Percentiles rank a stretch among this genome's conserved stretches.
phyloP scores from a whole-genome alignment of 37 sponge, comb jelly and placozoan genomes.

The Trichoplax adhaerens region DNA sequence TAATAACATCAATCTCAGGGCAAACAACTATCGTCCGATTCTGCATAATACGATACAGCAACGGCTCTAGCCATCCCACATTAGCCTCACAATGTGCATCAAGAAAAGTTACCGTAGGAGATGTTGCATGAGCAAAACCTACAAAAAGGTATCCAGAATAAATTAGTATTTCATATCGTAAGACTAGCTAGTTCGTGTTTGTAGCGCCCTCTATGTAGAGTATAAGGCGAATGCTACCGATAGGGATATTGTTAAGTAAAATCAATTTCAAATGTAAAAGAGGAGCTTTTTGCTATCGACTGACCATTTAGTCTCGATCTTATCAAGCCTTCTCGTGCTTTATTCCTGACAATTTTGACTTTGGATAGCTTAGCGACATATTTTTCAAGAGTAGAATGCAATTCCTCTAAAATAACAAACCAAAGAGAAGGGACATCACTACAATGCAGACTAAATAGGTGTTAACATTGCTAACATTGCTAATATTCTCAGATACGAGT shows the following conservation, averaged over 20 bases:
- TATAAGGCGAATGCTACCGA: no score
- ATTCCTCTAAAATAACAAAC: slow-evolving; percentile 29
- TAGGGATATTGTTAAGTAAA: neutral
- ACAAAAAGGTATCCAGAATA: no score
- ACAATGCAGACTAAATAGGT: no score
- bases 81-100: slow-evolving; percentile 89
- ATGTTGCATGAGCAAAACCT: no score
- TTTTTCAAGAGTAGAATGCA: slow-evolving; percentile 55
- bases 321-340: slow-evolving; percentile 67
- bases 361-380: slow-evolving; percentile 52
- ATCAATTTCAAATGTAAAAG: neutral
- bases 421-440: no score
- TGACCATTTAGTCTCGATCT: slow-evolving; percentile 77
- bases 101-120: slow-evolving; percentile 45
- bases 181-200: no score
- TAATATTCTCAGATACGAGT: no score
- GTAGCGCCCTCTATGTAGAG: no score
- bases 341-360: slow-evolving; percentile 64
- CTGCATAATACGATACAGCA: slow-evolving; percentile 38
- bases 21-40: slow-evolving; percentile 54
- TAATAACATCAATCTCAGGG: slow-evolving; percentile 86
- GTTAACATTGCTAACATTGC: no score
- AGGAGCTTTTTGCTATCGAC: slow-evolving; percentile 31
- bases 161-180: no score
- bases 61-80: slow-evolving; percentile 66